Base-by-base conservation (phyloP, 2,888 invertebrate species). In the Unio delphinus region DNA sequence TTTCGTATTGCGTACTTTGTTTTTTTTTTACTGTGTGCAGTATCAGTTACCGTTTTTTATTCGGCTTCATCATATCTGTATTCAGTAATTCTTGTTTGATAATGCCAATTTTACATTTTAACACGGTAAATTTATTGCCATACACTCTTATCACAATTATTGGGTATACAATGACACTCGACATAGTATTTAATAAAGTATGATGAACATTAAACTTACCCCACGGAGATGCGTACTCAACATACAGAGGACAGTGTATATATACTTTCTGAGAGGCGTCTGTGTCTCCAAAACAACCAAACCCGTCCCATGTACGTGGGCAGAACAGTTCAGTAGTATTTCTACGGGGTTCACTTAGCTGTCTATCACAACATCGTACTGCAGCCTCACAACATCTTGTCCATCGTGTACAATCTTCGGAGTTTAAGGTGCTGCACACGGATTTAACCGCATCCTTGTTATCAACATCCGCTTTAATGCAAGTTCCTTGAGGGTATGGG, bases 221-320 rank as follows among this genome's bases (percentile, higher is more conserved):
- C 62, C 68, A 67, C 7, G 74, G 70, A 26, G 89, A 83, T 69
- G 92, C 92, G 74, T 92, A 92, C 11, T 81, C 80, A 7, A 85
- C 70, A 67, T 83, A 85, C 23, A 64, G 67, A 1, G 86, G 86
- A 67, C 86, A 86, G 20, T 74, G 64, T 5, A 79, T 73, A 20
- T 63, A 68, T 0, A 70, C 69, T 20, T 65, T 69, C 6, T 92
- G 90, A 11, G 73, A 74, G 0, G 82, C 73, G 1, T 56, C 60
- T 0, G 84, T 78, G 55, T 82, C 82, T 7, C 76, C 78, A 68
- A 85, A 82, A 64, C 86, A 86, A 0, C 80, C 80, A 70, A 75
- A 86, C 3, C 86, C 86, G 64, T 86, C 86, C 86, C 86, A 86
- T 1, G 84, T 86, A 20, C 83, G 64, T 0, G 84, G 84, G 72